Percentiles rank a stretch among this genome's conserved stretches.
Conservation (phyloP, 2,888 invertebrate species). For the Synanthedon myopaeformis region DNA sequence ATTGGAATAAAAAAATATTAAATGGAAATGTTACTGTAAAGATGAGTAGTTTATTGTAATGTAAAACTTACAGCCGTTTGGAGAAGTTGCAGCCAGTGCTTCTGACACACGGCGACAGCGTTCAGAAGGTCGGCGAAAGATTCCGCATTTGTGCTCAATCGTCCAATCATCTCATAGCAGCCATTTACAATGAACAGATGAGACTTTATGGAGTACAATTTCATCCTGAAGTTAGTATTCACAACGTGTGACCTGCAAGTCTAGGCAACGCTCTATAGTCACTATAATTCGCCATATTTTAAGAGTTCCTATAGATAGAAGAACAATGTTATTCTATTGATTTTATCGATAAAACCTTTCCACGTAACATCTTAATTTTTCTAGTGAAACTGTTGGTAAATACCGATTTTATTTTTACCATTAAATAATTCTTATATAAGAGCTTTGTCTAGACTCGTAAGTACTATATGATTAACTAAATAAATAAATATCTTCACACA, state of each 20-base stretch:
- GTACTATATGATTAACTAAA: too few species aligned
- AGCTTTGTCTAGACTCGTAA: too few species aligned
- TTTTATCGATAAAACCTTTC: background rate
- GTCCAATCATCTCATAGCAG: conserved; percentile 82
- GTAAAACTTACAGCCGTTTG: conserved; percentile 75
- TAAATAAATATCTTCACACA: too few species aligned
- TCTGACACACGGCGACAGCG: conserved; percentile 97
- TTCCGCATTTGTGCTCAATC: conserved; percentile 90
- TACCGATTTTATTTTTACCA: too few species aligned
- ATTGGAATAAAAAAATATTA: too few species aligned
- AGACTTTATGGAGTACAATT: conserved; percentile 97
- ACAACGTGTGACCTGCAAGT: too few species aligned
- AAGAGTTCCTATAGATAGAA: background rate
- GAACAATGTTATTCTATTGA: background rate
- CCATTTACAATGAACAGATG: conserved; percentile 90
- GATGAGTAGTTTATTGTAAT: too few species aligned
- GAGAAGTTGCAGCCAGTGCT: conserved; percentile 90
- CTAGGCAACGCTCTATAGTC: too few species aligned
- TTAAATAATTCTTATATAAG: too few species aligned
- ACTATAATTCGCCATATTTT: background rate
- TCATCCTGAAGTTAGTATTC: conserved; percentile 86
- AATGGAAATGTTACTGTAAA: too few species aligned
- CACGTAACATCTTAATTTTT: too few species aligned
- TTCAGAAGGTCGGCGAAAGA: conserved; percentile 89
- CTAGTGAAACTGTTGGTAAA: background rate